Conservation (phyloP, 2,888 invertebrate genomes). For the Rosalia funebris region DNA sequence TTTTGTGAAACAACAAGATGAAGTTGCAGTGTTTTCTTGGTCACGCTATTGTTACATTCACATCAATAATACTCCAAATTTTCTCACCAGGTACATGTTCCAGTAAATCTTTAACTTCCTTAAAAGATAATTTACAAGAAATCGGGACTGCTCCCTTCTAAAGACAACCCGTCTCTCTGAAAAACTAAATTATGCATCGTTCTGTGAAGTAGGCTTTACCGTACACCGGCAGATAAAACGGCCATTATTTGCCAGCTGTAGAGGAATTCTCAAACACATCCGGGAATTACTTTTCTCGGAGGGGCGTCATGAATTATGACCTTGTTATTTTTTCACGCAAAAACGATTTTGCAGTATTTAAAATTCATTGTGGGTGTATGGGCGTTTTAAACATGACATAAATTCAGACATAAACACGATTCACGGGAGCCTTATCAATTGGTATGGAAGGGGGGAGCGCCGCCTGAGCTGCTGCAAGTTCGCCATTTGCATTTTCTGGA, state of each 20-base stretch:
- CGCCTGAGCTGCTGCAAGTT: background rate
- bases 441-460: background rate
- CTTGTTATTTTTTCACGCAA: conserved; percentile 43
- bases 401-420: conserved; percentile 16
- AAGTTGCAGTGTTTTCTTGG: too few species aligned
- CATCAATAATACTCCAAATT: too few species aligned
- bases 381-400: too few species aligned
- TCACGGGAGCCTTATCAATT: conserved; percentile 13
- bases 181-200: too few species aligned
- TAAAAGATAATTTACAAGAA: too few species aligned
- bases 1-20: too few species aligned
- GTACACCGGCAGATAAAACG: conserved; percentile 28
- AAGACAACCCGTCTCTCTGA: too few species aligned
- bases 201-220: conserved; percentile 16
- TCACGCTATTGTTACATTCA: too few species aligned
- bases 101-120: too few species aligned
- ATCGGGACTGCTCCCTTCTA: too few species aligned
- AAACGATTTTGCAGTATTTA: conserved; percentile 38
- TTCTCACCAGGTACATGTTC: too few species aligned
- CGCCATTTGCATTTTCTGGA: conserved; percentile 3
- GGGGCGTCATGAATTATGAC: conserved; percentile 38
- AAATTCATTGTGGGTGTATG: conserved; percentile 32
- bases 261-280: conserved; percentile 33
- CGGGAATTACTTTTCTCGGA: conserved; percentile 28
- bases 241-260: conserved; percentile 36